Evolutionary conservation across 53 echinoderm and acorn worm species (phyloP), one percentile per base, ranked within the genome.

Genomic region (Crossaster papposus): DNA sequence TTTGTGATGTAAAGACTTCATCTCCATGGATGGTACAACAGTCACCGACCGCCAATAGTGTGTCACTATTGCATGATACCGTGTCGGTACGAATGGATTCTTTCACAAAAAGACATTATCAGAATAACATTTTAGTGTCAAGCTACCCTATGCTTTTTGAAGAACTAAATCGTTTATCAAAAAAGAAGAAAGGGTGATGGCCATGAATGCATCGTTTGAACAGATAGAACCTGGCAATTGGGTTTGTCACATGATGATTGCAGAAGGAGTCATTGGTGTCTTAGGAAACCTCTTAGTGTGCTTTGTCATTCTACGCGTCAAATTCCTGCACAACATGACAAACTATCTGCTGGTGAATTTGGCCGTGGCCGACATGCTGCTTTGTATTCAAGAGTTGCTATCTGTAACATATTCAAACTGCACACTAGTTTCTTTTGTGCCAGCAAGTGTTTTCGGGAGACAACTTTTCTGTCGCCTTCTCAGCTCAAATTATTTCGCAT

Each of bases 341-440:
- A 85, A 85, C 58, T 73, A 54, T n/a, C 34, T 85, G 54, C 75
- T 85, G 86, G 86, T 73, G 30, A 73, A 85, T 35, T 50, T 85
- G 54, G 73, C 86, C 54, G 75, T 74, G 20, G 74, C 86, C 34
- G 86, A 85, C 15, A 85, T 75, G 35, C 75, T 75, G 35, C 22
- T 17, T 15, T 34, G 75, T 33, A 1, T 75, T n/a, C n/a, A n/a
- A n/a, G n/a, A 17, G 1, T 36, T 15, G 6, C 2, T 11, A 71
- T 71, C n/a, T n/a, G n/a, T n/a, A n/a, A n/a, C n/a, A n/a, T n/a
- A n/a, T n/a, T n/a, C n/a, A n/a, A n/a, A n/a, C n/a, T n/a, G n/a
- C n/a, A n/a, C n/a, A n/a, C n/a, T n/a, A n/a, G n/a, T n/a, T n/a
- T n/a, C n/a, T n/a, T n/a, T n/a, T n/a, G n/a, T n/a, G n/a, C n/a